Evolutionary conservation across 35 echinoderm and acorn worm genomes (phyloP).

Genomic region (Patiria miniata): DNA sequence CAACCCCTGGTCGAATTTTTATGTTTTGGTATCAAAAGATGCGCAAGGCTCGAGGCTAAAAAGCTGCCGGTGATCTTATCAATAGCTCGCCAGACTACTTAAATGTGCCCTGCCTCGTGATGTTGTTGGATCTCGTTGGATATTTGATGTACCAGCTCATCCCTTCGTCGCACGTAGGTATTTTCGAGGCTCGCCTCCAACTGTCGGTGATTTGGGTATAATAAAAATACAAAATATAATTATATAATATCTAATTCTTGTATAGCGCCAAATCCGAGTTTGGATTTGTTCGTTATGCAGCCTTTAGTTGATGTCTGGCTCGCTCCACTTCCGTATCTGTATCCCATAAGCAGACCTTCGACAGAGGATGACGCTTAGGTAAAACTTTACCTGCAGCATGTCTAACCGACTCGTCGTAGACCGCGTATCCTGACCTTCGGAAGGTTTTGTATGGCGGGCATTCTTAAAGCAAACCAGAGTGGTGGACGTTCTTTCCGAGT

Average conservation of each 20-base stretch:
- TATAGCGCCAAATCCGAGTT: no score
- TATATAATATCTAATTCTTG: no score
- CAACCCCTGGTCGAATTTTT: no score
- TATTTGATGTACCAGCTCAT: conserved; percentile 5
- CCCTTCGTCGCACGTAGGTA: conserved; percentile 16
- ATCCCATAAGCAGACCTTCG: neutral
- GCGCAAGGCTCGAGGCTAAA: no score
- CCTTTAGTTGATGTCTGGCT: conserved; percentile 17
- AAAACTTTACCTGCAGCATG: conserved; percentile 17
- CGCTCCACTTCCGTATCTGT: conserved; percentile 20
- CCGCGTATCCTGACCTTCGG: neutral
- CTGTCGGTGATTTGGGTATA: conserved; percentile 11
- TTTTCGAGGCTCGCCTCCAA: neutral
- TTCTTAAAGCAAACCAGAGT: neutral
- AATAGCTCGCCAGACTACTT: conserved; percentile 28
- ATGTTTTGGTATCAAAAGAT: no score
- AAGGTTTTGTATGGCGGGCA: neutral
- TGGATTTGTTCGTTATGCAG: neutral
- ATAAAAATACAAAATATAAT: no score
- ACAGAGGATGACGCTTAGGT: neutral
- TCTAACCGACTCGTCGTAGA: conserved; percentile 11
- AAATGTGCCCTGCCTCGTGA: conserved; percentile 12
- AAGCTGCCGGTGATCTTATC: conserved; percentile 27
- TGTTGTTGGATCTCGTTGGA: conserved; percentile 15
- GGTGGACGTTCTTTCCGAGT: conserved; percentile 20